Conservation (phyloP, 2,797 vertebrate species). For the Acestrorhynchus altus region DNA sequence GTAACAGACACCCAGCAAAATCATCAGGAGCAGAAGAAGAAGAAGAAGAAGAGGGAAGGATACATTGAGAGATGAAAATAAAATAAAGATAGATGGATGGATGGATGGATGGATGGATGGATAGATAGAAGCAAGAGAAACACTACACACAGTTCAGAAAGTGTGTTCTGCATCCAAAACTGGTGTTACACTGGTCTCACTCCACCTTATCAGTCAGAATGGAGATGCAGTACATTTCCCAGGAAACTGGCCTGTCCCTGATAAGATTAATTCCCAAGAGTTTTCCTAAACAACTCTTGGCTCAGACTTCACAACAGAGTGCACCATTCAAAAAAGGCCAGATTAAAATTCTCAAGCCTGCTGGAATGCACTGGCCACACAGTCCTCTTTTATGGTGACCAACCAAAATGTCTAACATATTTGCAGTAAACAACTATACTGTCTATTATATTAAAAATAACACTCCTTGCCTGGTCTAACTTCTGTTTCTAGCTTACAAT, state of each 20-base stretch:
- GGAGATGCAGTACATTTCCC: constrained; percentile 41
- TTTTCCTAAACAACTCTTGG: constrained; percentile 46
- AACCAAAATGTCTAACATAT: not conserved
- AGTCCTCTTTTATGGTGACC: not conserved
- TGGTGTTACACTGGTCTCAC: constrained; percentile 9
- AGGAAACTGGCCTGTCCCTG: constrained; percentile 48
- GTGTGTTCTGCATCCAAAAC: constrained; percentile 1
- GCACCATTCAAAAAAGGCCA: constrained; percentile 47
- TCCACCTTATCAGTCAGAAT: constrained; percentile 40
- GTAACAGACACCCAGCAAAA: not conserved
- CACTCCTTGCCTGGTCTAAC: too few species aligned
- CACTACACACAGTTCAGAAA: not conserved
- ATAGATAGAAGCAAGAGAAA: not conserved
- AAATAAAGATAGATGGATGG: not conserved
- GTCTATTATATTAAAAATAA: too few species aligned
- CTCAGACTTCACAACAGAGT: constrained; percentile 30
- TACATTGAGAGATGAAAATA: not conserved
- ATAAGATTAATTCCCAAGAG: constrained; percentile 54
- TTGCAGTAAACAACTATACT: not conserved
- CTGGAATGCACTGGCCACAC: constrained; percentile 23
- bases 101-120: not conserved
- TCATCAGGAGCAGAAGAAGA: not conserved
- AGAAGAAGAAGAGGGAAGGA: not conserved
- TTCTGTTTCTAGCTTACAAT: not conserved
- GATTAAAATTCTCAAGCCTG: constrained; percentile 45